Evolutionary conservation across 2,888 invertebrate species (phyloP), one percentile per base, ranked within the genome.

Genomic region (Scotopteryx bipunctaria): DNA sequence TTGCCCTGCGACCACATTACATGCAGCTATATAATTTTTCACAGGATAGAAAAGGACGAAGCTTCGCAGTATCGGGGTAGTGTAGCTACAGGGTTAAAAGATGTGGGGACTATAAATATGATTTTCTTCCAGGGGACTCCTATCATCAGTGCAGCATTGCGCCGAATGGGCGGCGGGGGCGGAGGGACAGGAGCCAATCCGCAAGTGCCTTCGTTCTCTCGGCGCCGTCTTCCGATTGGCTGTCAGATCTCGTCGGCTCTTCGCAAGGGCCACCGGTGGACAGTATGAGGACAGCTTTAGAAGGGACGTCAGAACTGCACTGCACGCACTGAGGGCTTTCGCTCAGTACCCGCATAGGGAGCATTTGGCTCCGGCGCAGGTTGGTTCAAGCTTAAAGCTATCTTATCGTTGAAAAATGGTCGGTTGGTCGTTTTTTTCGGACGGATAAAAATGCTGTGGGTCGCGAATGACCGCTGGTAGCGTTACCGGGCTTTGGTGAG

Each of bases 171-270:
- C 96, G 17, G 94, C 94, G 4, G 95, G 95, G 8, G 95, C 96
- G 0, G 97, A 97, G 62, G 95, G 96, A 32, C 97, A 97, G 57
- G 97, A 97, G 69, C 95, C 97, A 0, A 96, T 98, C 54, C 94
- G 96, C 76, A 97, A 96, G 73, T 97, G 97, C 72, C 96, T 97
- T 54, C 94, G 95, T 47, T 97, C 97, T 0, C 88, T 98, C 33
- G 98, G 98, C 73, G 97, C 97, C 57, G 96, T 98, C 63, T 97
- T 98, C 83, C 96, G 98, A 59, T 93, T 98, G 66, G 95, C 98
- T 1, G 97, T 98, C 25, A 96, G 98, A 66, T 98, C 98, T 31
- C 91, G 97, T 3, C 80, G 95, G 27, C 76, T 97, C 27, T 97
- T 97, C 86, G 94, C 96, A 0, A 91, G 96, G 11, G 97, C 97